Base-by-base conservation (phyloP, 2,888 invertebrate genomes). In the Podabrus alpinus region DNA sequence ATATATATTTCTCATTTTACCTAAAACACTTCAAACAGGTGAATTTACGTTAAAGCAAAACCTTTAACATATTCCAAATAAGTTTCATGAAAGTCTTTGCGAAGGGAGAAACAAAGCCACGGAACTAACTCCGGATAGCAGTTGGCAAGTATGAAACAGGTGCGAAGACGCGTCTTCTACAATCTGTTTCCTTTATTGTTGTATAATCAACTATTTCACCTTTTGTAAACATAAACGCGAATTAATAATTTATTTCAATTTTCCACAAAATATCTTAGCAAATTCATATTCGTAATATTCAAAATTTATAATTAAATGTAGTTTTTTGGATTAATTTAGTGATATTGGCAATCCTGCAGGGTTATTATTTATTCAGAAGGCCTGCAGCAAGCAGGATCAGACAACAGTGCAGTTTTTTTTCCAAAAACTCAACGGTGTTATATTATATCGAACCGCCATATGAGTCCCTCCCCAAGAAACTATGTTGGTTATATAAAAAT, bases 91-190 rank as follows among this genome's bases (percentile, higher is more conserved):
- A 67, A 73, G 66, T 61, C 67, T 25, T 66, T 68, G 68, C 72
- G 70, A 76, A 75, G 72, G 75, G 75, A 72, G 75, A 72, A 68
- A 76, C 76, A 76, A 76, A 73, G 76, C 76, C 76, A 45, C 76
- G 73, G 71, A 75, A 75, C 70, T 69, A 70, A 75, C 75, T 73
- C 73, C 59, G 71, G 76, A 71, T 71, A 73, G 71, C 76, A 76
- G 76, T 76, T 76, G 76, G 76, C 73, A 76, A 72, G 76, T 73
- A 73, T 45, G 76, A 69, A 75, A 76, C 76, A 76, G 76, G 76
- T 76, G 76, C 76, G 71, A 73, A 73, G 76, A 73, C 73, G 68
- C 73, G 69, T 73, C 73, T 62, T 66, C 62, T 17, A 69, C 73
- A 73, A 66, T 24, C 66, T 69, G 73, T 17, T 66, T 67, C 45